Percentiles rank a stretch among this genome's conserved stretches.
Evolutionary conservation across 2,888 invertebrate species (phyloP).

Genomic region (Andrena haemorrhoa): DNA sequence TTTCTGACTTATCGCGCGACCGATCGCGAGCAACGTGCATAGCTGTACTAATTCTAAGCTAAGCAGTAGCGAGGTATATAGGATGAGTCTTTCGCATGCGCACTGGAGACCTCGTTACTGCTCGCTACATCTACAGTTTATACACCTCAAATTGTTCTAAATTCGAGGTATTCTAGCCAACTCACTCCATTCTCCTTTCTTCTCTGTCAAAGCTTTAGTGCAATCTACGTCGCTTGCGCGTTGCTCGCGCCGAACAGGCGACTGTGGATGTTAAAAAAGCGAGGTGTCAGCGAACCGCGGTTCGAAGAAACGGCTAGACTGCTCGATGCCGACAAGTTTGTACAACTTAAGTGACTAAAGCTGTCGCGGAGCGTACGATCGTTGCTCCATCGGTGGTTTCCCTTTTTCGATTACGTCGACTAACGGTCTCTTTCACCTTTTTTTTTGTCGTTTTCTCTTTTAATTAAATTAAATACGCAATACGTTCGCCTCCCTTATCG

Average conservation of each 20-base stretch:
- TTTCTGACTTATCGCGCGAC: slow-evolving; percentile 29
- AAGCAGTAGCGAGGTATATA: too few species aligned
- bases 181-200: too few species aligned
- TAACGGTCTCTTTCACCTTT: slow-evolving; percentile 11
- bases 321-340: slow-evolving; percentile 14
- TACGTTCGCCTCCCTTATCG: slow-evolving; percentile 34
- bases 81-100: too few species aligned
- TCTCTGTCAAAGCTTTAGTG: too few species aligned
- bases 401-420: slow-evolving; percentile 26
- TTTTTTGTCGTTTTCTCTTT: not conserved
- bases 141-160: too few species aligned
- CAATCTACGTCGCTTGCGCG: not conserved
- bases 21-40: not conserved
- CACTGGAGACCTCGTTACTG: too few species aligned
- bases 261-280: not conserved
- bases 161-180: too few species aligned
- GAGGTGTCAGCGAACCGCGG: slow-evolving; percentile 2
- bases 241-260: slow-evolving; percentile 1
- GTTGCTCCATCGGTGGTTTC: not conserved
- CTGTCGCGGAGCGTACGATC: slow-evolving; percentile 25
- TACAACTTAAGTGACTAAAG: slow-evolving; percentile 58
- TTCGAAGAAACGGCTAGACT: slow-evolving; percentile 9
- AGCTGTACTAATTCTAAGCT: too few species aligned
- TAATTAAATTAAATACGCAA: slow-evolving; percentile 30
- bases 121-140: too few species aligned